Evolutionary conservation across 2,888 invertebrate genomes (phyloP).

Genomic region (Leucania comma): DNA sequence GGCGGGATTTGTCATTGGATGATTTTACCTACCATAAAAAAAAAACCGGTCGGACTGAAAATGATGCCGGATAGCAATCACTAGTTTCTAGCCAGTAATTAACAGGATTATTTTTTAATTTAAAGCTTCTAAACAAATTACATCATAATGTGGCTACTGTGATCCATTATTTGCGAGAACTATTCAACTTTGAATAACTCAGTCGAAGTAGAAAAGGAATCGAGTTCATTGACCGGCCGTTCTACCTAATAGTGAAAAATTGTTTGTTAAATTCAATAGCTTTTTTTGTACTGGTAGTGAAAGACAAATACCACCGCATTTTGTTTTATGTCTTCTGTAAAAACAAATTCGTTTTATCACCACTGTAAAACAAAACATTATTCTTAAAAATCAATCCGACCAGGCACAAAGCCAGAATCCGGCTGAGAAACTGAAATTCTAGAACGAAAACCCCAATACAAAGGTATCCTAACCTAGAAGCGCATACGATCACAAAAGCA

Average conservation of each 20-base stretch:
- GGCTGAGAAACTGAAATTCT: no score
- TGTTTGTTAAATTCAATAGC: neutral
- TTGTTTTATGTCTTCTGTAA: neutral
- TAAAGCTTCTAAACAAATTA: no score
- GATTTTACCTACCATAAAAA: no score
- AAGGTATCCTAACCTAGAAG: neutral
- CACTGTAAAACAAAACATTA: neutral
- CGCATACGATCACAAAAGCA: neutral
- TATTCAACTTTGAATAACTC: neutral
- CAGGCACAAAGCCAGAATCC: no score
- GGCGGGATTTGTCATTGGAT: no score
- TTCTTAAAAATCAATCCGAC: neutral
- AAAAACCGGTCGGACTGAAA: no score
- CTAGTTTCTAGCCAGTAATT: no score
- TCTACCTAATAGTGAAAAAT: slow-evolving; percentile 7
- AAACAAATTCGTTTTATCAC: neutral
- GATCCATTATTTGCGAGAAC: neutral
- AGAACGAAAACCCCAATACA: no score
- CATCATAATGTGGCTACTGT: no score
- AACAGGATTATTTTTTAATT: no score
- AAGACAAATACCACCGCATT: neutral
- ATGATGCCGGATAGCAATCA: no score
- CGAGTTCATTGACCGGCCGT: slow-evolving; percentile 33
- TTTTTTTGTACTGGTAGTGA: neutral
- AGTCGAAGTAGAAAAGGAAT: slow-evolving; percentile 7